Evolutionary conservation across 2,113 vertebrate species (phyloP).

Genomic region (Cyanoderma ruficeps): DNA sequence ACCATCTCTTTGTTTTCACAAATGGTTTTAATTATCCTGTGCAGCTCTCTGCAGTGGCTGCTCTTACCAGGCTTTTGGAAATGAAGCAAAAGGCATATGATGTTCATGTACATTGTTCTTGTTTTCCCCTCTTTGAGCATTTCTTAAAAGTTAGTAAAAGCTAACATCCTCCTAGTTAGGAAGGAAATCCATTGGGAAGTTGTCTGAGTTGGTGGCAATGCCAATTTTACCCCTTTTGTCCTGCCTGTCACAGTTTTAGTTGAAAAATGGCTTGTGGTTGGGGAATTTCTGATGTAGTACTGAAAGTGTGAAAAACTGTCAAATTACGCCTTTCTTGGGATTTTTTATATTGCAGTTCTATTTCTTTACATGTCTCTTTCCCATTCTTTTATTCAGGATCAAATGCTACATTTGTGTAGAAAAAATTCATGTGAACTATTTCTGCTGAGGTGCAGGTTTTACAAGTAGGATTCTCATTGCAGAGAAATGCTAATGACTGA

Average conservation of each 20-base stretch:
- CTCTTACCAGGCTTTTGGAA: conserved; percentile 3
- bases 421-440: not conserved
- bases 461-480: not conserved
- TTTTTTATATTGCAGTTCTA: not conserved
- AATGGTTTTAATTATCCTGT: conserved; percentile 29
- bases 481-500: not conserved
- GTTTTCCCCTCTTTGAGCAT: not conserved
- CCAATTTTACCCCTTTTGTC: not conserved
- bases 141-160: not conserved
- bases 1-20: conserved; percentile 42
- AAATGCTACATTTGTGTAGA: not conserved
- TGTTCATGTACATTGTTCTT: not conserved
- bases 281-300: not conserved
- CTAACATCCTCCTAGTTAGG: not conserved
- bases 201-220: not conserved
- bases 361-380: not conserved
- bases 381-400: not conserved
- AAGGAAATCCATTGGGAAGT: not conserved
- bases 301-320: not conserved
- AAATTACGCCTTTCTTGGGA: not conserved
- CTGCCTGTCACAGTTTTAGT: not conserved
- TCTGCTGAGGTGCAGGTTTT: not conserved
- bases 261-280: not conserved
- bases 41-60: not conserved
- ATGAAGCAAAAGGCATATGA: not conserved